Conservation (phyloP, 2,888 invertebrate species). For the Nemotelus nigrinus region DNA sequence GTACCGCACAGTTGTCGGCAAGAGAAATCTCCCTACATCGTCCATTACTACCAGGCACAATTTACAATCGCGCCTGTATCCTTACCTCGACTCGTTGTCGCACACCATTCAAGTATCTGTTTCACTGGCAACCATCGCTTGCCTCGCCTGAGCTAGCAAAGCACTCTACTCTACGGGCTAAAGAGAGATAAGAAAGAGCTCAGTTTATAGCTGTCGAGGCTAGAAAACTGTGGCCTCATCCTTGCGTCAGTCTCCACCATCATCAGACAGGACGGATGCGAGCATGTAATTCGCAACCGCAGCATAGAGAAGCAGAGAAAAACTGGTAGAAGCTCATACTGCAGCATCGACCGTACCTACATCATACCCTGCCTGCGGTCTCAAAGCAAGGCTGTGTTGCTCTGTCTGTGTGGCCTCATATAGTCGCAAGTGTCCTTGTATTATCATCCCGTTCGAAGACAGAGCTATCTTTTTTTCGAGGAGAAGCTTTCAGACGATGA, state of each 20-base stretch:
- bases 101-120: neutral
- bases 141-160: neutral
- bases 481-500: conserved; percentile 37
- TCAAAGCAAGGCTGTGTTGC: neutral
- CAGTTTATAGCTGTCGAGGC: conserved; percentile 13
- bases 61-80: conserved; percentile 29
- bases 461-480: neutral
- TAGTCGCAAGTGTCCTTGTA: conserved; percentile 22
- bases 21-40: conserved; percentile 15
- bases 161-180: neutral
- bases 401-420: conserved; percentile 31
- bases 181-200: neutral
- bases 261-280: neutral
- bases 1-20: neutral
- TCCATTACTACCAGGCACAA: conserved; percentile 37
- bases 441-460: conserved; percentile 16
- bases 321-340: no score
- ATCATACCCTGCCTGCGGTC: no score
- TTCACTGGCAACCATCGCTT: neutral
- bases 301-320: neutral
- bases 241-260: conserved; percentile 8
- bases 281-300: conserved; percentile 22
- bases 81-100: neutral
- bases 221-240: conserved; percentile 21
- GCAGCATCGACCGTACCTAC: no score